Evolutionary conservation across 2,113 vertebrate species (phyloP).

Genomic region (Microtus montanus): DNA sequence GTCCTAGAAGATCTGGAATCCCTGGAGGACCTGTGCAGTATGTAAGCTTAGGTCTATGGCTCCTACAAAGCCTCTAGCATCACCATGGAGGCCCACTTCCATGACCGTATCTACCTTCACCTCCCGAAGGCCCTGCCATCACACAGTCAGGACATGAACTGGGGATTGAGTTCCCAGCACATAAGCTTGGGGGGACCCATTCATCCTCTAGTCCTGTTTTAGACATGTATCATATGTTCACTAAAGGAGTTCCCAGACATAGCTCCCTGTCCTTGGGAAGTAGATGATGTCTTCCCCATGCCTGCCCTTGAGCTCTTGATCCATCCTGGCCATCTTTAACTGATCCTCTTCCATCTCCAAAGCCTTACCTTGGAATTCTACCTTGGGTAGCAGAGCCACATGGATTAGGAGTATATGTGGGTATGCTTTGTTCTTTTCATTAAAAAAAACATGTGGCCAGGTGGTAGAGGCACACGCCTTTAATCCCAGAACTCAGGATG

Average conservation of each 20-base stretch:
- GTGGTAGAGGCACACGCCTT: no score
- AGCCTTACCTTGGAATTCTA: no score
- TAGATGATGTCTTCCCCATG: no score
- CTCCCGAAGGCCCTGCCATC: background rate
- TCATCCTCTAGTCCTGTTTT: background rate
- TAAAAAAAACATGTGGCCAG: no score
- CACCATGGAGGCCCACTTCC: background rate
- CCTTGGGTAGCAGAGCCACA: background rate
- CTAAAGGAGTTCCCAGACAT: background rate
- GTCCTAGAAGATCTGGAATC: background rate
- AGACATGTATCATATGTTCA: background rate
- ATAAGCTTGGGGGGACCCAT: background rate
- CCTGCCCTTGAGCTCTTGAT: no score
- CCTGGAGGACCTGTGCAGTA: no score
- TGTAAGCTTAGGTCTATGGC: background rate
- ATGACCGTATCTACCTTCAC: background rate
- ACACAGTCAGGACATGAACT: background rate
- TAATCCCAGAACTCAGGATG: no score
- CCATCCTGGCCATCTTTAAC: background rate
- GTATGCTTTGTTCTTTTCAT: background rate
- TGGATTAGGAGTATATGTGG: background rate
- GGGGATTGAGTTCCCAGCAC: background rate
- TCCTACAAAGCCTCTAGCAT: background rate
- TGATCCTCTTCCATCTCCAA: background rate
- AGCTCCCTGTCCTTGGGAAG: background rate